These are phyloP conservation scores for Opisthograptis luteolata DNA, from an alignment of 2,888 invertebrate genomes.

Conservation along the genomic window DNA sequence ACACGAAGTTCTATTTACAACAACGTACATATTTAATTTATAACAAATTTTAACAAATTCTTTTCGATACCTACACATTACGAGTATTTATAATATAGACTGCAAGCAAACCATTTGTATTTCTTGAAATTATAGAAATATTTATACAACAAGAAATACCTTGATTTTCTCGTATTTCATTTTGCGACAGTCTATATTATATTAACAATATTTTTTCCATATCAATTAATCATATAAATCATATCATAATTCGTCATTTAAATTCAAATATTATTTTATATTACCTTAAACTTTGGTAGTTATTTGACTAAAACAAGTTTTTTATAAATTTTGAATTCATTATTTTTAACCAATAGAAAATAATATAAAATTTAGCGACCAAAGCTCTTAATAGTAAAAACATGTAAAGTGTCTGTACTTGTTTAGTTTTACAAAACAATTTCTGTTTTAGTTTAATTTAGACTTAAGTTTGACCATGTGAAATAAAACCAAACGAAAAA, in stretches of 20 bases:
- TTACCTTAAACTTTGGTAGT: conserved; percentile 38
- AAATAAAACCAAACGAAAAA: conserved; percentile 9
- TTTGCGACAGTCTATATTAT: conserved; percentile 1
- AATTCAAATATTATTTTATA: conserved; percentile 33
- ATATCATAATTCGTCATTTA: conserved; percentile 14
- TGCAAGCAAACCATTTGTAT: too few species aligned
- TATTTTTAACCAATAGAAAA: conserved; percentile 10
- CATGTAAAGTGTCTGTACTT: too few species aligned
- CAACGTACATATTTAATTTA: conserved; percentile 40
- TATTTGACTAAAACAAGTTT: conserved; percentile 34
- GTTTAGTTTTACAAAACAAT: conserved; percentile 15
- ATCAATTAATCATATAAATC: conserved; percentile 1
- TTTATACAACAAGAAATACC: too few species aligned
- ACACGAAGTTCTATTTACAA: conserved; percentile 59
- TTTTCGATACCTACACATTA: conserved; percentile 11
- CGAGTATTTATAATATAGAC: too few species aligned
- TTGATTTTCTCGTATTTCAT: too few species aligned
- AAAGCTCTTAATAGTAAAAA: not conserved
- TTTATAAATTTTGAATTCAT: conserved; percentile 25
- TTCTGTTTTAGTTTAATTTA: conserved; percentile 5
- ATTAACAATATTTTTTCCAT: conserved; percentile 1
- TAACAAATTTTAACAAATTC: conserved; percentile 57
- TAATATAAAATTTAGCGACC: conserved; percentile 2
- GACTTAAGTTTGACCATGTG: not conserved
- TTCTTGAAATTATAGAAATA: too few species aligned